Evolutionary conservation across 2,888 invertebrate species (phyloP).

Genomic region (Phaonia tiefii): DNA sequence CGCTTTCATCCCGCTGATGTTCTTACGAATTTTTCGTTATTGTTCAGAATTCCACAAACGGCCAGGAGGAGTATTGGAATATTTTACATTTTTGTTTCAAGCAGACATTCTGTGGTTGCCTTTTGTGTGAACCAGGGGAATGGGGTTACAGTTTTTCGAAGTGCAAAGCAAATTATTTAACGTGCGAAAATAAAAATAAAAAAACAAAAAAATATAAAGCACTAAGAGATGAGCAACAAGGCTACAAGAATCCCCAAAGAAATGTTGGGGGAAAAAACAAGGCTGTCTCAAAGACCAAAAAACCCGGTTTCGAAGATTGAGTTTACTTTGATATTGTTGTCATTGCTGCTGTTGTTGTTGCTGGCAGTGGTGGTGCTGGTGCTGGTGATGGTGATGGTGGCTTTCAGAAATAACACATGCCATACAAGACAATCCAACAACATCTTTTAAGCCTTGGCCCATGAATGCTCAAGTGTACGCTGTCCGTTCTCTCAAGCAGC

Average conservation of each 20-base stretch:
- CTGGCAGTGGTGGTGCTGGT: too few relatives aligned
- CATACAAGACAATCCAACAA: slow-evolving; percentile 66
- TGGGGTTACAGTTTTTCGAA: slow-evolving; percentile 48
- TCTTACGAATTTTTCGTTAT: too few relatives aligned
- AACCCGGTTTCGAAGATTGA: slow-evolving; percentile 48
- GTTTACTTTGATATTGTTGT: slow-evolving; percentile 35
- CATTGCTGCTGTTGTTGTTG: slow-evolving; percentile 26
- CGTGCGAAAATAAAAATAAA: slow-evolving; percentile 57
- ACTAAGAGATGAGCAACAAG: neutral
- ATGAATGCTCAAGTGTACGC: slow-evolving; percentile 53
- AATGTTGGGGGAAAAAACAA: slow-evolving; percentile 5
- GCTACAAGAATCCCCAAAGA: slow-evolving; percentile 27
- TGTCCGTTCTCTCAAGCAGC: neutral
- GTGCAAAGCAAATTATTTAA: slow-evolving; percentile 66
- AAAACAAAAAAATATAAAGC: slow-evolving; percentile 20
- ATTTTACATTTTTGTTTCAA: slow-evolving; percentile 57
- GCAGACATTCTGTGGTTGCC: neutral
- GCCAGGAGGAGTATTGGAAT: slow-evolving; percentile 55
- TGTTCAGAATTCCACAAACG: neutral
- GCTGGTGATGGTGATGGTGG: too few relatives aligned
- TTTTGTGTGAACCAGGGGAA: too few relatives aligned
- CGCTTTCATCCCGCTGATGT: too few relatives aligned
- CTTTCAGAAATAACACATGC: slow-evolving; percentile 63
- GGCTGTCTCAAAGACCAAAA: slow-evolving; percentile 9
- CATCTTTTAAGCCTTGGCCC: slow-evolving; percentile 61